Conservation (phyloP, 1,140 invertebrate genomes). For the Heliothis subflexa region DNA sequence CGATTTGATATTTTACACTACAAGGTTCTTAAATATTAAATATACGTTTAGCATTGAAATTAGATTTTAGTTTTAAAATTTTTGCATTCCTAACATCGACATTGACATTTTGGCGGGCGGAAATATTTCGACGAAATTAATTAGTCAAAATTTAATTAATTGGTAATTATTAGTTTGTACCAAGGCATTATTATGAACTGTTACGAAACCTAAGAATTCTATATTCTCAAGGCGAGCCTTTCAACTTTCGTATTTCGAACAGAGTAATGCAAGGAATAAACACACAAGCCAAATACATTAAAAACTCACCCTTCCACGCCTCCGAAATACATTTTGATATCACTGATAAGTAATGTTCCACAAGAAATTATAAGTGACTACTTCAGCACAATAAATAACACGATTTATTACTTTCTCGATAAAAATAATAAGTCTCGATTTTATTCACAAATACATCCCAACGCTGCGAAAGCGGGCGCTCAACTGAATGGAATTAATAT, state of each 20-base stretch:
- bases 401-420: constrained; percentile 42
- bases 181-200: constrained; percentile 38
- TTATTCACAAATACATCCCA: constrained; percentile 49
- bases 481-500: constrained; percentile 46
- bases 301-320: constrained; percentile 79
- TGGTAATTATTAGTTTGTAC: constrained; percentile 6
- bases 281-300: constrained; percentile 41
- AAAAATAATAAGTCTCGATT: not conserved
- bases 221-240: constrained; percentile 73
- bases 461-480: constrained; percentile 60
- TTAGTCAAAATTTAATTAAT: constrained; percentile 7
- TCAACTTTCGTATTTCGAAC: constrained; percentile 68
- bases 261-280: constrained; percentile 44
- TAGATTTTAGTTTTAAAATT: constrained; percentile 5
- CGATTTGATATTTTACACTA: not conserved
- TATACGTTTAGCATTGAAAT: constrained; percentile 29
- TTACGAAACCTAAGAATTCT: constrained; percentile 67
- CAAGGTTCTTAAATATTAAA: not conserved
- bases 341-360: constrained; percentile 22
- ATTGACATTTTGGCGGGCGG: constrained; percentile 48
- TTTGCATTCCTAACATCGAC: constrained; percentile 37
- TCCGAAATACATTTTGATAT: constrained; percentile 69
- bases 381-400: constrained; percentile 30
- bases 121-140: constrained; percentile 20
- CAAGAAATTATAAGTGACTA: constrained; percentile 20